Evolutionary conservation across 2,113 vertebrate species (phyloP).

Genomic region (Prietella phreatophila): DNA sequence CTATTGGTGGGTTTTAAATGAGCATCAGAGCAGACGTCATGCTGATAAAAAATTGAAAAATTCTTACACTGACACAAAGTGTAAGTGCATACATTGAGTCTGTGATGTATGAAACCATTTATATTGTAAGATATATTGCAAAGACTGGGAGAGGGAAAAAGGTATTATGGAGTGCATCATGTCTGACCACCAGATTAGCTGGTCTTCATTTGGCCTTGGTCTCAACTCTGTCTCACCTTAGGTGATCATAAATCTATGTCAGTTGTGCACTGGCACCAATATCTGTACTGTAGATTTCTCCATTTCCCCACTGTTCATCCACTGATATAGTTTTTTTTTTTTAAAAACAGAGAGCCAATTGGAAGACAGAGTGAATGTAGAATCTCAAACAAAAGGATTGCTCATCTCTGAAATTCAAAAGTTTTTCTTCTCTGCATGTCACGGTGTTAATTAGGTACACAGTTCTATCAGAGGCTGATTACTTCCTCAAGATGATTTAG

Average conservation of each 20-base stretch:
- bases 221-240: background rate
- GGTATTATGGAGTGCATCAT: background rate
- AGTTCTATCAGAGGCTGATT: slow-evolving; percentile 37
- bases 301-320: background rate
- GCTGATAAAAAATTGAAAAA: background rate
- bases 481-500: slow-evolving; percentile 42
- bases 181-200: background rate
- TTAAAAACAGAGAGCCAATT: background rate
- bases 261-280: background rate
- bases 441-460: slow-evolving; percentile 32
- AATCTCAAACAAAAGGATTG: slow-evolving; percentile 17
- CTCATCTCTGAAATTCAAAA: slow-evolving; percentile 34
- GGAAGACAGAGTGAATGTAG: background rate
- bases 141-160: background rate
- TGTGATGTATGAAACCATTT: background rate
- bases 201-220: background rate
- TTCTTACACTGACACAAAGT: background rate
- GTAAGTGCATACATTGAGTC: background rate
- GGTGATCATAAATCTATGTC: background rate
- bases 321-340: too few relatives aligned
- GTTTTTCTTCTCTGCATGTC: background rate
- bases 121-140: background rate
- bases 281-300: background rate
- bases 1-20: background rate
- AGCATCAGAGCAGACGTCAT: background rate